phyloP scores from a whole-genome alignment of 2,888 invertebrate species.

The Yponomeuta cagnagella region DNA sequence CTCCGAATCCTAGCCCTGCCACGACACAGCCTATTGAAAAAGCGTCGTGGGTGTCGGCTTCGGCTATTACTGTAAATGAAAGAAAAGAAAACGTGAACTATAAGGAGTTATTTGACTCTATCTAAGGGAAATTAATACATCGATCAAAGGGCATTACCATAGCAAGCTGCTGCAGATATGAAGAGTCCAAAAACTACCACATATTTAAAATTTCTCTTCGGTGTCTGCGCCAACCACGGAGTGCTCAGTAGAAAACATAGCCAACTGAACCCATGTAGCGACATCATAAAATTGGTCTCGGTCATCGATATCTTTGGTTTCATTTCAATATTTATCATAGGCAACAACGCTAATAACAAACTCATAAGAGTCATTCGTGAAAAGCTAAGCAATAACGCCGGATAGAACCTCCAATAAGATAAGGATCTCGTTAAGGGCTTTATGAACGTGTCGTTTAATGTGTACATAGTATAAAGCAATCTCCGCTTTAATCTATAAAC shows the following conservation, averaged over 20 bases:
- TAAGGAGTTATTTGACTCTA: too few relatives aligned
- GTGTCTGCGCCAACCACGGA: slow-evolving; percentile 62
- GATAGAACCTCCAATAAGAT: slow-evolving; percentile 65
- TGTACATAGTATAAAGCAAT: slow-evolving; percentile 48
- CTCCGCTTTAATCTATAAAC: slow-evolving; percentile 56
- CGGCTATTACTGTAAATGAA: slow-evolving; percentile 50
- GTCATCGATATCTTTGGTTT: slow-evolving; percentile 50
- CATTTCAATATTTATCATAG: slow-evolving; percentile 54
- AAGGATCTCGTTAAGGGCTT: slow-evolving; percentile 63
- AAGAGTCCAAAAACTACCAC: slow-evolving; percentile 48
- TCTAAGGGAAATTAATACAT: background rate
- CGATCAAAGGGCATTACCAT: slow-evolving; percentile 6
- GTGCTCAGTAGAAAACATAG: slow-evolving; percentile 60
- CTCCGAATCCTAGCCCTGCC: slow-evolving; percentile 69
- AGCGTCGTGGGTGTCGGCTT: slow-evolving; percentile 55
- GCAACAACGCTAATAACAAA: slow-evolving; percentile 49
- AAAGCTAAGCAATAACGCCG: slow-evolving; percentile 54
- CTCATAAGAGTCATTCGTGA: slow-evolving; percentile 52
- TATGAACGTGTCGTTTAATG: slow-evolving; percentile 59
- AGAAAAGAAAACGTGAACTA: background rate
- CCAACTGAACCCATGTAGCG: slow-evolving; percentile 66
- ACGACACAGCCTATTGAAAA: slow-evolving; percentile 68
- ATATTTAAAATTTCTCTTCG: slow-evolving; percentile 65
- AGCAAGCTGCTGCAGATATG: slow-evolving; percentile 43
- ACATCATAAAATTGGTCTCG: slow-evolving; percentile 60